Conservation (phyloP, 2,888 invertebrate genomes). For the Aspidapion aeneum region DNA sequence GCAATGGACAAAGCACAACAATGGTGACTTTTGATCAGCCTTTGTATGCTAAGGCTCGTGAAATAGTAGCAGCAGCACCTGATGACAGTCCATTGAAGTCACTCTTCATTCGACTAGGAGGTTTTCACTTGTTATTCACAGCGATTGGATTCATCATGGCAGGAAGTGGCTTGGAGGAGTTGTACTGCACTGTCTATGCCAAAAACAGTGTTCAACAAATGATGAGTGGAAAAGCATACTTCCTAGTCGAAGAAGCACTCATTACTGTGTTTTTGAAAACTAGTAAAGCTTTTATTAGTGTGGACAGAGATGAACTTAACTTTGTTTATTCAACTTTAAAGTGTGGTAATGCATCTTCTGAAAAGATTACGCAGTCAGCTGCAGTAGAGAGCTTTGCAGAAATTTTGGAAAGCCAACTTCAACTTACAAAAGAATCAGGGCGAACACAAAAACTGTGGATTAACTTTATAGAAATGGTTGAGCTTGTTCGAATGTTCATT, state of each 20-base stretch:
- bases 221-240: slow-evolving; percentile 33
- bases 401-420: no score
- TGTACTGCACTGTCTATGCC: slow-evolving; percentile 31
- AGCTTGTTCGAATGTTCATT: slow-evolving; percentile 5
- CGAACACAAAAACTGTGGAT: slow-evolving; percentile 4
- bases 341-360: no score
- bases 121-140: slow-evolving; percentile 37
- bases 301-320: no score
- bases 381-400: no score
- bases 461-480: not conserved
- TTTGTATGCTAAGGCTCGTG: slow-evolving; percentile 2
- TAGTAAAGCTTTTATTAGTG: no score
- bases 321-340: no score
- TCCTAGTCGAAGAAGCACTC: not conserved
- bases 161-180: slow-evolving; percentile 36
- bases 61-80: no score
- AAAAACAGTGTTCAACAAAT: slow-evolving; percentile 34
- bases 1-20: no score
- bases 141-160: slow-evolving; percentile 40
- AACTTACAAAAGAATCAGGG: no score
- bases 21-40: slow-evolving; percentile 8
- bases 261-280: no score
- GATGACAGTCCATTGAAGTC: slow-evolving; percentile 14
- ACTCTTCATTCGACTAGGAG: slow-evolving; percentile 7
- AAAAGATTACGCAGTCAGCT: no score